Conservation (phyloP, 2,113 vertebrate genomes). For the Thamnophis sirtalis region DNA sequence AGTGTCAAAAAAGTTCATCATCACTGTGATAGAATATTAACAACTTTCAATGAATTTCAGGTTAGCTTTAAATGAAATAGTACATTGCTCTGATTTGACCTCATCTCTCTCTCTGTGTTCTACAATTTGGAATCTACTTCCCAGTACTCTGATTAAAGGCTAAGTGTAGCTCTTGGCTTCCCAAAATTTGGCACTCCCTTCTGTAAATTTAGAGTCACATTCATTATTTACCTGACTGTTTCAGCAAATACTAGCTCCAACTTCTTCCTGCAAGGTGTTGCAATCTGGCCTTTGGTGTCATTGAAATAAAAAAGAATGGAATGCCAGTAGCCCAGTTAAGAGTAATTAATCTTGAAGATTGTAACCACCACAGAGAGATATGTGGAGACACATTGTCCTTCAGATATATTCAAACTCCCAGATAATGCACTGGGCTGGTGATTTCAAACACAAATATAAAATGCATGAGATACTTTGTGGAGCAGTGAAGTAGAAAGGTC, state of each 20-base stretch:
- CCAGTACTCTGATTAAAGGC: neutral
- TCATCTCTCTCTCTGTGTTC: neutral
- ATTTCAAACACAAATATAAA: conserved; percentile 25
- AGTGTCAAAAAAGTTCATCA: no score
- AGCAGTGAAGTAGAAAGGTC: conserved; percentile 26
- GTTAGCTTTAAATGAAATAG: neutral
- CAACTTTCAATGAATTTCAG: neutral
- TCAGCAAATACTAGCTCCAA: neutral
- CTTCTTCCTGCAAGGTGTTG: neutral
- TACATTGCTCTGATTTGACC: neutral
- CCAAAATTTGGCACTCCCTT: neutral
- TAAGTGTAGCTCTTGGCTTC: neutral
- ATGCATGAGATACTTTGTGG: conserved; percentile 28
- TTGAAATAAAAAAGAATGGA: neutral
- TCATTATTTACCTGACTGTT: neutral
- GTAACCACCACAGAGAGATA: neutral
- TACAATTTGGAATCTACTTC: neutral
- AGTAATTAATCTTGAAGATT: conserved; percentile 19
- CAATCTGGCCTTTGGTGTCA: neutral
- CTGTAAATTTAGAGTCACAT: neutral
- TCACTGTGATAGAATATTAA: neutral
- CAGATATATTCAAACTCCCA: conserved; percentile 18
- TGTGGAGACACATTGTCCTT: conserved; percentile 18
- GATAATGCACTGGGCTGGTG: conserved; percentile 16
- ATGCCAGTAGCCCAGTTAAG: neutral